phyloP scores from a whole-genome alignment of 1,140 invertebrate genomes.

The Zaprionus camerounensis region DNA sequence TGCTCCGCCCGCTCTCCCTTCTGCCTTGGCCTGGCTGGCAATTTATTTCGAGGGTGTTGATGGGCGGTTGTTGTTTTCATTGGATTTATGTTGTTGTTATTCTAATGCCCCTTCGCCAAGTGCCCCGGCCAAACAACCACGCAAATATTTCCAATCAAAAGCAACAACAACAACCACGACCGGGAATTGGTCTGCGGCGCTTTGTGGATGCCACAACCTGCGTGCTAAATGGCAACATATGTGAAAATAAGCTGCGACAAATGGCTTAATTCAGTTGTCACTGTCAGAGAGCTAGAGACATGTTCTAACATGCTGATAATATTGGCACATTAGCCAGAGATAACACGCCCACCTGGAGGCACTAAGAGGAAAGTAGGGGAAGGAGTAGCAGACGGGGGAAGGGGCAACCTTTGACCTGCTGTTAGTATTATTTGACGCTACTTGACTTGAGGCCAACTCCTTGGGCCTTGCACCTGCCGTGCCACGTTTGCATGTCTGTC shows the following conservation, averaged over 20 bases:
- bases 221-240: constrained; percentile 83
- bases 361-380: background rate
- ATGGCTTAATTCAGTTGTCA: constrained; percentile 84
- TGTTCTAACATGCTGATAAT: constrained; percentile 74
- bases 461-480: constrained; percentile 63
- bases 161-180: constrained; percentile 33
- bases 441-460: constrained; percentile 55
- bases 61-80: constrained; percentile 84
- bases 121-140: constrained; percentile 52
- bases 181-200: constrained; percentile 13
- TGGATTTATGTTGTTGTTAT: constrained; percentile 81
- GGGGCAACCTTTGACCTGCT: constrained; percentile 66
- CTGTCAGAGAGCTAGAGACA: constrained; percentile 55
- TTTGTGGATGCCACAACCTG: constrained; percentile 72
- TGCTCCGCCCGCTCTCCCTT: constrained; percentile 17
- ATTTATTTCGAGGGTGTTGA: constrained; percentile 81
- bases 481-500: constrained; percentile 67
- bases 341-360: constrained; percentile 43
- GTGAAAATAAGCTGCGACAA: constrained; percentile 84
- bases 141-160: constrained; percentile 75
- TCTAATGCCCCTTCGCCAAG: constrained; percentile 63
- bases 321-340: constrained; percentile 76
- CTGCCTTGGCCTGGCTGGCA: constrained; percentile 42
- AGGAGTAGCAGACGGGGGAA: background rate
- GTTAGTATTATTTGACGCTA: constrained; percentile 71